Evolutionary conservation across 2,888 invertebrate genomes (phyloP).

Genomic region (Mystacides longicornis): DNA sequence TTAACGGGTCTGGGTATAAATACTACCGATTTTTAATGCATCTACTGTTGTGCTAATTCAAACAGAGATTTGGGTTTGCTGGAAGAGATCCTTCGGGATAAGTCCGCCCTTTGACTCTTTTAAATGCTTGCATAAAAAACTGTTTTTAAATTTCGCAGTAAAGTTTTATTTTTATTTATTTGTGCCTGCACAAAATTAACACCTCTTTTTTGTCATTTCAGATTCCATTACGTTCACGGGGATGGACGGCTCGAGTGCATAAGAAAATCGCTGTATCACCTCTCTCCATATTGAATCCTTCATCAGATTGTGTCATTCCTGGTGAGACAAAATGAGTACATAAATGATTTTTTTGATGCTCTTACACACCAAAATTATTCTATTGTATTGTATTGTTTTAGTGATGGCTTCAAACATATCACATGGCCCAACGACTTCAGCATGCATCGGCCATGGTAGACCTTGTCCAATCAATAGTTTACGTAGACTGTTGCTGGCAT

Average conservation of each 20-base stretch:
- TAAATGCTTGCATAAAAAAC: too few species aligned
- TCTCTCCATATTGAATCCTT: slow-evolving; percentile 37
- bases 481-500: slow-evolving; percentile 78
- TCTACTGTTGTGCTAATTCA: too few species aligned
- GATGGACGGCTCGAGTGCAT: slow-evolving; percentile 54
- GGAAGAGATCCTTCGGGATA: too few species aligned
- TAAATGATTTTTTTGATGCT: too few species aligned
- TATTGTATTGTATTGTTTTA: neutral
- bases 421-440: slow-evolving; percentile 33
- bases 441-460: slow-evolving; percentile 19
- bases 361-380: neutral
- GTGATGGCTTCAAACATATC: slow-evolving; percentile 21
- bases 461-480: slow-evolving; percentile 43
- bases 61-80: too few species aligned
- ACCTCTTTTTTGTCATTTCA: too few species aligned
- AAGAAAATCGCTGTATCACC: slow-evolving; percentile 51
- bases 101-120: too few species aligned
- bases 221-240: slow-evolving; percentile 54
- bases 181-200: too few species aligned
- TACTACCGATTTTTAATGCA: too few species aligned
- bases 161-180: too few species aligned
- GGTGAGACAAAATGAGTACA: slow-evolving; percentile 15
- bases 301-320: slow-evolving; percentile 28
- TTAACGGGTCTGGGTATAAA: too few species aligned
- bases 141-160: too few species aligned